These are phyloP conservation scores for Ellobium chinense DNA, from an alignment of 2,888 invertebrate genomes.

Conservation along the genomic window DNA sequence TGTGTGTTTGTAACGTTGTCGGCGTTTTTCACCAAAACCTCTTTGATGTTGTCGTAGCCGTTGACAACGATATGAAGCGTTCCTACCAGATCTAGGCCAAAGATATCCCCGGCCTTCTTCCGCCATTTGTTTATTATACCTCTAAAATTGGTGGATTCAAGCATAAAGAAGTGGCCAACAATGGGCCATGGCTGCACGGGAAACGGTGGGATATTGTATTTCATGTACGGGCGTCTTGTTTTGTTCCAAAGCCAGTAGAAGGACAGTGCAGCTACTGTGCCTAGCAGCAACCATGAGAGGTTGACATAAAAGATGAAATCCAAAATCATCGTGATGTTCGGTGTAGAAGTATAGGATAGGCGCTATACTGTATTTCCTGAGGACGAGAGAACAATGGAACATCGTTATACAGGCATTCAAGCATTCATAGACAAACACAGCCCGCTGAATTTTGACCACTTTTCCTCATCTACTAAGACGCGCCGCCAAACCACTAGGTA, in stretches of 20 bases:
- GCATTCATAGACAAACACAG: no score
- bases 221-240: neutral
- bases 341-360: no score
- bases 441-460: no score
- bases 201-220: slow-evolving; percentile 17
- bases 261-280: neutral
- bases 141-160: neutral
- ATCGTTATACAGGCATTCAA: no score
- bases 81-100: neutral
- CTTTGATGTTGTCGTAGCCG: neutral
- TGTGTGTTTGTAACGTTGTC: neutral
- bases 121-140: neutral
- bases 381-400: no score
- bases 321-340: no score
- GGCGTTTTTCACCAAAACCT: slow-evolving; percentile 5
- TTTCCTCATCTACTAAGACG: no score
- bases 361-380: no score
- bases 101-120: neutral
- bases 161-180: neutral
- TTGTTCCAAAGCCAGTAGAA: slow-evolving; percentile 11
- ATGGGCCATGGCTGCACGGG: neutral
- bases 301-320: no score
- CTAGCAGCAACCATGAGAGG: no score
- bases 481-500: no score
- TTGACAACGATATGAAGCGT: neutral